A percentile compares a stretch with the other conserved stretches of the same genome.
Conservation (phyloP, 2,797 vertebrate genomes). For the Oophaga sylvatica region DNA sequence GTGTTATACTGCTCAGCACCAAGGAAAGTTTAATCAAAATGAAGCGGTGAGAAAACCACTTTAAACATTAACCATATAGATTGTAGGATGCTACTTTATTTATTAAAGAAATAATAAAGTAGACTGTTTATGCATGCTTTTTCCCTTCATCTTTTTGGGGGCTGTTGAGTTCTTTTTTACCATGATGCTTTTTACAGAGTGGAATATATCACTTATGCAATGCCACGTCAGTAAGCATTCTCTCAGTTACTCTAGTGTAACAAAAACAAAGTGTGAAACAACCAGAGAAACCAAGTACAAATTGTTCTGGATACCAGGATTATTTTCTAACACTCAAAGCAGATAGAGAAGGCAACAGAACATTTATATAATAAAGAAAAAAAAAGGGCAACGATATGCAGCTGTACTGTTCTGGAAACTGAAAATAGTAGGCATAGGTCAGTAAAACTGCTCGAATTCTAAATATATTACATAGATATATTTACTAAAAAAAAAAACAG, state of each 20-base stretch:
- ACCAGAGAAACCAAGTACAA: not conserved
- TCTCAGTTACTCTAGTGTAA: not conserved
- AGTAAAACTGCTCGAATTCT: not conserved
- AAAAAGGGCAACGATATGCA: not conserved
- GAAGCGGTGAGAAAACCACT: too few relatives aligned
- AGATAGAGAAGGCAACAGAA: not conserved
- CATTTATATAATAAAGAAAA: not conserved
- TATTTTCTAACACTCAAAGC: too few relatives aligned
- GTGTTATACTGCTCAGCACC: too few relatives aligned
- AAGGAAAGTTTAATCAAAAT: too few relatives aligned
- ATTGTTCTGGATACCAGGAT: not conserved
- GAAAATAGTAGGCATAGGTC: not conserved
- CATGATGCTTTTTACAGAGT: not conserved
- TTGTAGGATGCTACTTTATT: not conserved
- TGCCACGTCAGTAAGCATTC: too few relatives aligned
- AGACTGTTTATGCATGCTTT: not conserved
- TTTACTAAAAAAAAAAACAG: too few relatives aligned
- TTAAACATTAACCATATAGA: not conserved
- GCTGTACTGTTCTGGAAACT: not conserved
- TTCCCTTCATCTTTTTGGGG: not conserved
- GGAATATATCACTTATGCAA: not conserved
- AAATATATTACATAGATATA: too few relatives aligned
- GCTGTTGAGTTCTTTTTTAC: not conserved
- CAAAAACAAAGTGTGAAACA: not conserved
- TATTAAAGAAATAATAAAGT: too few relatives aligned